Conservation (phyloP, 2,888 invertebrate genomes). For the Graphium colonna region DNA sequence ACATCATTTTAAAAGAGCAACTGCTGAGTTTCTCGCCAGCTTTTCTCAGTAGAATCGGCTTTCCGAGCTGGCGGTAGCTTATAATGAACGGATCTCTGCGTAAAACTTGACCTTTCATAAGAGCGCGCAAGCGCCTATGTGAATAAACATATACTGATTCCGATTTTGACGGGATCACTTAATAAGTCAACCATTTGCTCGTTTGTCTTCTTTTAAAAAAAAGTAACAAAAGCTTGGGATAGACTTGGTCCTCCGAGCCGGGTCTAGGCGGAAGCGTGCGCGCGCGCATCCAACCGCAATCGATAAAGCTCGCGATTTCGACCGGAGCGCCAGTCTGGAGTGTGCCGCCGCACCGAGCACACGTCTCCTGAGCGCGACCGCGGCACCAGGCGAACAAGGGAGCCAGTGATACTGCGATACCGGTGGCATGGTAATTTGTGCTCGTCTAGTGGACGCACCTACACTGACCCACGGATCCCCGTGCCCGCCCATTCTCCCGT, state of each 20-base stretch:
- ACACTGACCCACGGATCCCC: conserved; percentile 42
- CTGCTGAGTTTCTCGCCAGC: no score
- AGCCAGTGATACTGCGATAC: conserved; percentile 48
- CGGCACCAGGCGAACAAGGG: conserved; percentile 38
- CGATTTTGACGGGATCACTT: no score
- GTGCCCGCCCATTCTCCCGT: conserved; percentile 54
- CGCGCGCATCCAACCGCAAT: conserved; percentile 54
- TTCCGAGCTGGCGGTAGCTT: no score
- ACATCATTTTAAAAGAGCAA: no score
- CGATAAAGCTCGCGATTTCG: conserved; percentile 73
- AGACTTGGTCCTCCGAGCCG: neutral
- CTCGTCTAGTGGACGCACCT: conserved; percentile 47
- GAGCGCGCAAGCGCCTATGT: no score
- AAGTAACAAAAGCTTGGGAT: no score
- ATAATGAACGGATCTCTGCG: no score
- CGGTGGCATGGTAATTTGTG: conserved; percentile 76
- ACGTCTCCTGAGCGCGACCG: conserved; percentile 41
- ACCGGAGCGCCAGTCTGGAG: conserved; percentile 55
- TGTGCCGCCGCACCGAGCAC: conserved; percentile 57
- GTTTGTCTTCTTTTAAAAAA: no score
- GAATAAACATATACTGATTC: no score
- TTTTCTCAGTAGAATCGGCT: no score
- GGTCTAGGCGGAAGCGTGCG: conserved; percentile 41
- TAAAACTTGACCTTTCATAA: no score
- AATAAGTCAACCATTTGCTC: no score